Evolutionary conservation across 2,113 vertebrate species (phyloP).

Genomic region (Hirundichthys speculiger): DNA sequence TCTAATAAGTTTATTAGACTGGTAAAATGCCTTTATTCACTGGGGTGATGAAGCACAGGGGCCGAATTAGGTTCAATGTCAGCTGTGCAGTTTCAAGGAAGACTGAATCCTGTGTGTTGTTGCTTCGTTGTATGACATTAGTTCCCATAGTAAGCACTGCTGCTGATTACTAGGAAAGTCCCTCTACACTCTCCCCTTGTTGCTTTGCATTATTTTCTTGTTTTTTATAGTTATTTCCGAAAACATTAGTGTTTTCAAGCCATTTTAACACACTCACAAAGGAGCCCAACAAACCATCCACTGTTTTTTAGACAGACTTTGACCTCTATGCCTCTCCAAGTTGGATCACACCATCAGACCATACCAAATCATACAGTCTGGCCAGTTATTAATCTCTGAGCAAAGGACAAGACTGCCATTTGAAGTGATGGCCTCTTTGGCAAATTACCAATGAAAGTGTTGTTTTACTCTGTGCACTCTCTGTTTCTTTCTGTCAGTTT

Average conservation of each 20-base stretch:
- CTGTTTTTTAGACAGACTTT: slow-evolving; percentile 79
- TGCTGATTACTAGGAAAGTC: slow-evolving; percentile 13
- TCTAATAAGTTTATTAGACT: slow-evolving; percentile 44
- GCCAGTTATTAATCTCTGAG: slow-evolving; percentile 51
- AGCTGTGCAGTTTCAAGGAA: slow-evolving; percentile 23
- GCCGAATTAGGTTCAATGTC: slow-evolving; percentile 42
- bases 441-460: slow-evolving; percentile 47
- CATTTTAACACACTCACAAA: slow-evolving; percentile 52
- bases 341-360: slow-evolving; percentile 48
- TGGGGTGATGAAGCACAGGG: slow-evolving; percentile 13
- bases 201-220: background rate
- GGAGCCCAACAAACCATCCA: slow-evolving; percentile 72
- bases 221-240: slow-evolving; percentile 5
- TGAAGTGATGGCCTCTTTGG: slow-evolving; percentile 41
- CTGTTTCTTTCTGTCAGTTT: slow-evolving; percentile 34
- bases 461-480: slow-evolving; percentile 39
- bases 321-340: slow-evolving; percentile 61
- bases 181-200: slow-evolving; percentile 1
- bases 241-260: slow-evolving; percentile 48
- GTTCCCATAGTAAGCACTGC: slow-evolving; percentile 33
- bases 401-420: slow-evolving; percentile 55
- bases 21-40: slow-evolving; percentile 23
- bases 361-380: slow-evolving; percentile 42
- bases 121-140: slow-evolving; percentile 33
- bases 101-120: slow-evolving; percentile 17